A percentile compares a stretch with the other conserved stretches of the same genome.
Evolutionary conservation across 2,888 invertebrate genomes (phyloP).

Genomic region (Lagria hirta): DNA sequence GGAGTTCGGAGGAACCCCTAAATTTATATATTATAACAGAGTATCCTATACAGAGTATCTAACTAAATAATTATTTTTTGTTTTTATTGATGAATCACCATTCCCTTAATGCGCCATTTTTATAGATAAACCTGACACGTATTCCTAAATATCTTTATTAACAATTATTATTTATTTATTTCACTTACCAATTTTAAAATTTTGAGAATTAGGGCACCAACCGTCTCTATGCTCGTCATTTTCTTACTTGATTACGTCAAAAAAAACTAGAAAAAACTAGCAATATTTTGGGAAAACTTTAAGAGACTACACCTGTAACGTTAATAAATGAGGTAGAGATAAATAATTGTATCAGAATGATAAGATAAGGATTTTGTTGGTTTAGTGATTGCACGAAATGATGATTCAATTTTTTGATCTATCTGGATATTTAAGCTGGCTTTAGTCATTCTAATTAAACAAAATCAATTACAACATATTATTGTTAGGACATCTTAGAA

Average conservation of each 20-base stretch:
- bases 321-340: slow-evolving; percentile 33
- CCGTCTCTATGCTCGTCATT: slow-evolving; percentile 81
- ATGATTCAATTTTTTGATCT: slow-evolving; percentile 11
- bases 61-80: too few relatives aligned
- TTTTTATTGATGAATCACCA: too few relatives aligned
- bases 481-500: too few relatives aligned
- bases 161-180: too few relatives aligned
- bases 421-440: slow-evolving; percentile 11
- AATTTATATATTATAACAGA: too few relatives aligned
- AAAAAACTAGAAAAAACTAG: neutral
- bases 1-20: too few relatives aligned
- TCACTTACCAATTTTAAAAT: slow-evolving; percentile 78
- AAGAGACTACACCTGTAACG: slow-evolving; percentile 30
- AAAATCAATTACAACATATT: too few relatives aligned
- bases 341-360: slow-evolving; percentile 19
- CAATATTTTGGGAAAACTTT: slow-evolving; percentile 9
- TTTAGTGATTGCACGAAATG: slow-evolving; percentile 12
- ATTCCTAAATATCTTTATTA: too few relatives aligned
- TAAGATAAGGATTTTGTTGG: slow-evolving; percentile 19
- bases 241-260: slow-evolving; percentile 41
- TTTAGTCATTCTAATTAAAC: slow-evolving; percentile 5
- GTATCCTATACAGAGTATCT: too few relatives aligned
- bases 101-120: too few relatives aligned
- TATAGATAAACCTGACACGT: slow-evolving; percentile 13
- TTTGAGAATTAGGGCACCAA: slow-evolving; percentile 80